Evolutionary conservation across 2,797 vertebrate species (phyloP), one percentile per base, ranked within the genome.

Genomic region (Hippopotamyrus pictus): DNA sequence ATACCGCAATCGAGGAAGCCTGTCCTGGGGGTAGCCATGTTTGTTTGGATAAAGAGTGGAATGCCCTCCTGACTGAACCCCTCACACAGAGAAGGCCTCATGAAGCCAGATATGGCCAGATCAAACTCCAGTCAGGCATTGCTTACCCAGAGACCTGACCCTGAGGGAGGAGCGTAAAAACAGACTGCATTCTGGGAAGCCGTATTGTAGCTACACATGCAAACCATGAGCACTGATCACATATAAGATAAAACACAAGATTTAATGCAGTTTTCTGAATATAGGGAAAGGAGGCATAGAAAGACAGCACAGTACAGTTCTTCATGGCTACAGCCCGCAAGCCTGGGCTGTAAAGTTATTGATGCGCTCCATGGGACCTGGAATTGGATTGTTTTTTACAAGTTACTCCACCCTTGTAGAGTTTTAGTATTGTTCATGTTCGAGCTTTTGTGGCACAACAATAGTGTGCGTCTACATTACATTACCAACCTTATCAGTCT

Each of bases 41-140:
- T 79, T 79, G 73, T 82, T 82, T 82, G 76, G 76, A 82, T 41
- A 46, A 46, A n/a, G 76, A 82, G 76, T 46, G 76, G 37, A 82
- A 82, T 46, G 76, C 19, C 76, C 76, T 44, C 76, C 76, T n/a
- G 76, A 22, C 41, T 82, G 76, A 46, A 22, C 76, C 41, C 19
- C 6, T n/a, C 37, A 46, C 17, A 46, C 76, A 46, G 41, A 19
- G 41, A n/a, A 46, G 41, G 69, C 69, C 69, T 6, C 69, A 0
- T 37, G 12, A 2, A 37, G 33, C 69, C 69, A 73, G 33, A 73
- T 73, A 73, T 73, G 29, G 33, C 12, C 69, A 33, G 69, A 82
- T 82, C 76, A 82, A 82, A 82, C 37, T 82, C 76, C 76, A 82
- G 41, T 8, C 76, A 9, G 41, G 8, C 41, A 46, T 46, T 46